Conservation (phyloP, 2,113 vertebrate genomes). For the Hucho hucho region DNA sequence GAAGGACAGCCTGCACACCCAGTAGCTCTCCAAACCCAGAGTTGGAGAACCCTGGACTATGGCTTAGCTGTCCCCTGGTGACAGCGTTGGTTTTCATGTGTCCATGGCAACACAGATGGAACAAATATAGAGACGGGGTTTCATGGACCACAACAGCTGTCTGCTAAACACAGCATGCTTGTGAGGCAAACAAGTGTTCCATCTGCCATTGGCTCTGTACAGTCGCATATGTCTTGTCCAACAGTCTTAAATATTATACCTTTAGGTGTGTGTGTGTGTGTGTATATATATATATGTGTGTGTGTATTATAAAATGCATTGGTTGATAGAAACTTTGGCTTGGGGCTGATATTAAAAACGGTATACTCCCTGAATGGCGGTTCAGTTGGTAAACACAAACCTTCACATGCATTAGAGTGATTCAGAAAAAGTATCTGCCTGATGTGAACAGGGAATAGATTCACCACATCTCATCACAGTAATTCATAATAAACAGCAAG, state of each 20-base stretch:
- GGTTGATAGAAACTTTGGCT: neutral
- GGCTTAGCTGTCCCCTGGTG: neutral
- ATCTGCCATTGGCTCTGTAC: neutral
- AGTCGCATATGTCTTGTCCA: neutral
- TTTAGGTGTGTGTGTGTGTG: too few species aligned
- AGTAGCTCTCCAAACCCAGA: neutral
- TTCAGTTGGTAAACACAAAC: neutral
- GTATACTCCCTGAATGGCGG: neutral
- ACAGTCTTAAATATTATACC: neutral
- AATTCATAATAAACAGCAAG: neutral
- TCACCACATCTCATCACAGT: neutral
- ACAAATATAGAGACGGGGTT: neutral
- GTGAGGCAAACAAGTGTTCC: neutral
- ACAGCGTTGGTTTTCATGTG: slow-evolving; percentile 8
- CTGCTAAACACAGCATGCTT: neutral
- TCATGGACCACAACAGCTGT: slow-evolving; percentile 6
- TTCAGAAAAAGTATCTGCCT: neutral
- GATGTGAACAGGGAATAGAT: neutral
- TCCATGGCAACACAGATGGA: slow-evolving; percentile 14
- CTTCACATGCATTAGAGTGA: neutral
- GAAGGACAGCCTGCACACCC: neutral
- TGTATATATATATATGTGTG: too few species aligned
- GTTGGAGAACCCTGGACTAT: neutral
- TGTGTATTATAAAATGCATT: neutral
- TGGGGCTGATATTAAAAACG: neutral